Conservation (phyloP, 2,888 invertebrate species). For the Acanthosepion pharaonis region DNA sequence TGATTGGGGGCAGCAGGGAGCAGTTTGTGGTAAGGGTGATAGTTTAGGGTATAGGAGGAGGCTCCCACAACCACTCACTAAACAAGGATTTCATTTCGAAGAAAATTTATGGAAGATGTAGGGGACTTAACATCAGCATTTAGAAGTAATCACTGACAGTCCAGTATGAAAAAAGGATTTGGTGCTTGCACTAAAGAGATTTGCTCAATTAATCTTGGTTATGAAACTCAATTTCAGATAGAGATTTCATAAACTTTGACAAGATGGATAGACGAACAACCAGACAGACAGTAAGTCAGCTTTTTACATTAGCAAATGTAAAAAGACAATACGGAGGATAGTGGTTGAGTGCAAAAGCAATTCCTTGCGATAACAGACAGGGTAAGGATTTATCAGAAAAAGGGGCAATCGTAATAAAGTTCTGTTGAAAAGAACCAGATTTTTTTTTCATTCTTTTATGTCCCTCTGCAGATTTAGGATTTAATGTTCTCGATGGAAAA, state of each 20-base stretch:
- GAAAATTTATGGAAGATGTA: conserved; percentile 36
- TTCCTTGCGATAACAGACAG: background rate
- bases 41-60: background rate
- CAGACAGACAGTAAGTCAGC: background rate
- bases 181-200: background rate
- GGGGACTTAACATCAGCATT: background rate
- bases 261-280: background rate
- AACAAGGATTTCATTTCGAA: conserved; percentile 24
- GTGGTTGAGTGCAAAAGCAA: background rate
- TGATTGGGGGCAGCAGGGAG: no score
- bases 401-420: background rate
- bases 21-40: background rate
- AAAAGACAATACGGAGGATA: background rate
- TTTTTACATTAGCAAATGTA: background rate
- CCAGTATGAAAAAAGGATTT: conserved; percentile 1
- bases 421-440: background rate
- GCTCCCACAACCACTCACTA: background rate
- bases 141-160: conserved; percentile 24
- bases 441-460: background rate
- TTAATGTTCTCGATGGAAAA: background rate
- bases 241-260: conserved; percentile 42
- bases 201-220: conserved; percentile 25
- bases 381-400: background rate
- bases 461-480: background rate
- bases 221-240: conserved; percentile 44